A percentile compares a stretch with the other conserved stretches of the same genome.
Evolutionary conservation across 2,113 vertebrate species (phyloP).

Genomic region (Triplophysa tibetana): DNA sequence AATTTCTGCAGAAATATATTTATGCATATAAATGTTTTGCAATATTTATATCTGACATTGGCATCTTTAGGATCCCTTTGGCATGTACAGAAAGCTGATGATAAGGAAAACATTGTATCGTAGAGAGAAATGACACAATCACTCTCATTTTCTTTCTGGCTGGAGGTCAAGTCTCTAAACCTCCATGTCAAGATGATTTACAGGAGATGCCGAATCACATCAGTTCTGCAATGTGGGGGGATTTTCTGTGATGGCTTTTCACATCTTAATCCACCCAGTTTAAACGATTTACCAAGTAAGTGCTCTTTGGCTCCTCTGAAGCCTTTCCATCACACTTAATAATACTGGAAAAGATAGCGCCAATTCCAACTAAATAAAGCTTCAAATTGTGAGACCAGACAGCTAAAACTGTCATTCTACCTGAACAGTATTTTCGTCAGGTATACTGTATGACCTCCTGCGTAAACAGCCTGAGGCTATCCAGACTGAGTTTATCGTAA

Average conservation of each 20-base stretch:
- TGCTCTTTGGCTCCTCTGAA: not conserved
- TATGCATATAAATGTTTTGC: not conserved
- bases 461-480: constrained; percentile 1
- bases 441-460: constrained; percentile 16
- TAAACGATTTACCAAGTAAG: not conserved
- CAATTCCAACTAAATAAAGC: constrained; percentile 3
- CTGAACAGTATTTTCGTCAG: not conserved
- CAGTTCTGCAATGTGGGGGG: not conserved
- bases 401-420: not conserved
- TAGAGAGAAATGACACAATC: not conserved
- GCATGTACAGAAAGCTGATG: not conserved
- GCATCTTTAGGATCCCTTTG: not conserved
- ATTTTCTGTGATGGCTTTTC: constrained; percentile 36
- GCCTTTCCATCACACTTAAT: not conserved
- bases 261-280: not conserved
- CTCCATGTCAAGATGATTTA: constrained; percentile 5
- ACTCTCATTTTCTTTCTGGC: not conserved
- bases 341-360: not conserved
- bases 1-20: too few relatives aligned
- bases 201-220: constrained; percentile 6
- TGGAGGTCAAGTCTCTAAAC: constrained; percentile 29
- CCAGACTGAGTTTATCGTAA: constrained; percentile 17
- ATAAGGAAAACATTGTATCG: not conserved
- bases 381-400: not conserved
- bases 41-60: not conserved